A percentile compares a stretch with the other conserved stretches of the same genome.
These are phyloP conservation scores for Nixonia krombeini DNA, from an alignment of 1,140 invertebrate genomes.

Conservation along the genomic window DNA sequence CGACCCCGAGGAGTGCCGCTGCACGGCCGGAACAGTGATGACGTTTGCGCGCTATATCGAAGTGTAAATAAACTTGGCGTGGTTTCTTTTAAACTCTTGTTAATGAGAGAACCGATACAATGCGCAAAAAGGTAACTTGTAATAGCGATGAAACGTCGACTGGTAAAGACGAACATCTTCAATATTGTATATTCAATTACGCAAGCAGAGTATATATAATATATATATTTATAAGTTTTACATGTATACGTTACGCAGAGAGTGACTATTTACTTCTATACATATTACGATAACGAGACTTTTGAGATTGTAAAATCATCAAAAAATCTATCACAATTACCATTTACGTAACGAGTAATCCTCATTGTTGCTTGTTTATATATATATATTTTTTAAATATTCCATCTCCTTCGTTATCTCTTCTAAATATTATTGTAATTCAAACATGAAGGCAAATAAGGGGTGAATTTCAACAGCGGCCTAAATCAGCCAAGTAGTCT, in stretches of 20 bases:
- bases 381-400: constrained; percentile 42
- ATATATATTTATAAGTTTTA: constrained; percentile 27
- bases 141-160: no score
- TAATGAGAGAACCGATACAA: neutral
- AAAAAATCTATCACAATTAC: constrained; percentile 75
- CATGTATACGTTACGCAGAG: constrained; percentile 59
- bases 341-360: constrained; percentile 72
- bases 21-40: neutral
- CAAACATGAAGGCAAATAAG: constrained; percentile 72
- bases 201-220: constrained; percentile 62
- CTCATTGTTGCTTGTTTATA: constrained; percentile 57
- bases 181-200: constrained; percentile 56
- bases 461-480: constrained; percentile 73
- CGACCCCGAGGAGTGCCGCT: no score
- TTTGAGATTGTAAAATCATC: constrained; percentile 75
- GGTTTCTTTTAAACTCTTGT: neutral
- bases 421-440: constrained; percentile 71
- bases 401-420: constrained; percentile 44
- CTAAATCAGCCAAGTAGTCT: constrained; percentile 72
- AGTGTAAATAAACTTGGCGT: neutral
- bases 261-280: constrained; percentile 69
- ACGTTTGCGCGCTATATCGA: neutral
- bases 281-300: constrained; percentile 72
- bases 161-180: constrained; percentile 8
- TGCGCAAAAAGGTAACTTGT: no score